Evolutionary conservation across 2,113 vertebrate genomes (phyloP), one percentile per base, ranked within the genome.

Genomic region (Chaetodon trifascialis): DNA sequence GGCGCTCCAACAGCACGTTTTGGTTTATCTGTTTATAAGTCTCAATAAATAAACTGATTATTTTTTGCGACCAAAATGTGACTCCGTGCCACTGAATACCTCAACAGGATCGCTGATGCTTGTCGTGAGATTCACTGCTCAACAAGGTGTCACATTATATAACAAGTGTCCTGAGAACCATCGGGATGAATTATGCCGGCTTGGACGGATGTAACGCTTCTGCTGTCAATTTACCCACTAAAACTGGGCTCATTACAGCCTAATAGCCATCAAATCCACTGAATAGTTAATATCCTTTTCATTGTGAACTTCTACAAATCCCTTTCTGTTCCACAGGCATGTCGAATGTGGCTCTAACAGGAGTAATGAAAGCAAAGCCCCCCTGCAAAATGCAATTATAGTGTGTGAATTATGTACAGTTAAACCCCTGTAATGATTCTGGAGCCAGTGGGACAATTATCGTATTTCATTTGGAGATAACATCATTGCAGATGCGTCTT

Each of bases 251-350:
- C 77, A 87, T 90, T 89, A 87, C 46, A 42, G 63, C 70, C 12
- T 85, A 84, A 89, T 73, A 84, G 74, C 76, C 86, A 79, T 90
- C 73, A 83, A 88, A 85, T 85, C 65, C 85, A 85, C 58, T 70
- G 66, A 77, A 84, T 59, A 78, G 75, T 92, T 89, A 81, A 90
- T 87, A 81, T 81, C 79, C 82, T 86, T 73, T 81, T 81, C 82
- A 88, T 88, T 90, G 85, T 80, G 73, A 86, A 89, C 71, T 90
- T 84, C 66, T 82, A 81, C 83, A 88, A 88, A 87, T 88, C 83
- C 73, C 60, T 88, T 42, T 77, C 64, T 79, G 80, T 88, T 86
- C 76, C 52, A 17, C 70, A n/a, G 80, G 78, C 89, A 75, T 91
- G 90, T 86, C 87, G 16, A 91, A 92, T 86, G 79, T 77, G 82